phyloP scores from a whole-genome alignment of 2,888 invertebrate genomes.

The Lutraria lutraria region DNA sequence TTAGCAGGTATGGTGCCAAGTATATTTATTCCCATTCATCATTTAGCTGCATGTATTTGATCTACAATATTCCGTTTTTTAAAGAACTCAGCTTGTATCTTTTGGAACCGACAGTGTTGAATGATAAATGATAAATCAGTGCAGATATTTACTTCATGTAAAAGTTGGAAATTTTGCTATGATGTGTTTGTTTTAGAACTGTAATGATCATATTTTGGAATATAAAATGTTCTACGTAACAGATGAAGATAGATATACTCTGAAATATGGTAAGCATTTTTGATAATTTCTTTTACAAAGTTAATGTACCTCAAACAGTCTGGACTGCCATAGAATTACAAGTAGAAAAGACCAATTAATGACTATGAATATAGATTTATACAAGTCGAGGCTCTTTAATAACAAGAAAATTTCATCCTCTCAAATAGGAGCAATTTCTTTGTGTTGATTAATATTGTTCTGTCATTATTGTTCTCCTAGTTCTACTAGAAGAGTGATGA shows the following conservation, averaged over 20 bases:
- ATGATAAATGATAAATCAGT: background rate
- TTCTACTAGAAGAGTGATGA: no score
- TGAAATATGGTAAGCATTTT: background rate
- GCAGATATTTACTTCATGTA: background rate
- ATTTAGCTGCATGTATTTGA: background rate
- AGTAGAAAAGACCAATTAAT: no score
- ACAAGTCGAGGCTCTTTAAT: no score
- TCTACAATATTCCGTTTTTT: background rate
- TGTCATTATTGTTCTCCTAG: no score
- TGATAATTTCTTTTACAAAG: no score
- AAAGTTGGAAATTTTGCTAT: background rate
- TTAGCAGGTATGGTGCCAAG: background rate
- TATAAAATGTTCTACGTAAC: background rate
- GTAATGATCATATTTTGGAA: background rate
- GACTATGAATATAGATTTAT: no score
- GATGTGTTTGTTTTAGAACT: background rate
- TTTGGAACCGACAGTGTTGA: no score
- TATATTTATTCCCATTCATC: background rate
- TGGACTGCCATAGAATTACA: no score
- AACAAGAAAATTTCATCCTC: no score
- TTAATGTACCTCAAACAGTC: no score
- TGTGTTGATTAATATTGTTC: no score
- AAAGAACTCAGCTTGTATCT: background rate
- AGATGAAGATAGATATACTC: background rate
- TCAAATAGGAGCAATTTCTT: no score